Conservation (phyloP, 2,888 invertebrate species). For the Thecophora atra region DNA sequence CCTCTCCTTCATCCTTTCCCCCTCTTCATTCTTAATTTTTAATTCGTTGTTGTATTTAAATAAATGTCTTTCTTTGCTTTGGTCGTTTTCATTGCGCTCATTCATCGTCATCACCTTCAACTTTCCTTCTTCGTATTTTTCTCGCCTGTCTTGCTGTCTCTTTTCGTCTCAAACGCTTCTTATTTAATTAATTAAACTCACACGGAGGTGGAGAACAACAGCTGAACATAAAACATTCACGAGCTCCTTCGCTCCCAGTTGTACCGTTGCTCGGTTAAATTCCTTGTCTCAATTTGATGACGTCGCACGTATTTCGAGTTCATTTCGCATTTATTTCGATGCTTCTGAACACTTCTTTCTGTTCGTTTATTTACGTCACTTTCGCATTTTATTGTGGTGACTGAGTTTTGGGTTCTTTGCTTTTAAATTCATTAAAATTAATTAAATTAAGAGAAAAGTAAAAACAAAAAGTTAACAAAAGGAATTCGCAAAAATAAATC, state of each 20-base stretch:
- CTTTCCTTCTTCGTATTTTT: too few relatives aligned
- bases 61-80: not conserved
- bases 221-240: not conserved
- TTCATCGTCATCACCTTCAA: too few relatives aligned
- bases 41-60: not conserved
- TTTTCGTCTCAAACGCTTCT: not conserved
- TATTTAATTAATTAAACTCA: slow-evolving; percentile 15
- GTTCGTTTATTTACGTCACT: not conserved
- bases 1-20: too few relatives aligned
- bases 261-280: not conserved
- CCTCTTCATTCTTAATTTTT: too few relatives aligned
- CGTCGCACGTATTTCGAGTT: slow-evolving; percentile 11
- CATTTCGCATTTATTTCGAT: not conserved
- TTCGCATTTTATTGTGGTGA: not conserved
- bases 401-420: not conserved
- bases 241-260: not conserved
- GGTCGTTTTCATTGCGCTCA: too few relatives aligned
- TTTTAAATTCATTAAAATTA: slow-evolving; percentile 12
- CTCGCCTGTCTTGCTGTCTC: too few relatives aligned
- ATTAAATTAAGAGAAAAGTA: not conserved
- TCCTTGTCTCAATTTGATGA: slow-evolving; percentile 5
- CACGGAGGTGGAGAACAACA: not conserved
- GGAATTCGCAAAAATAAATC: not conserved
- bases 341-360: not conserved
- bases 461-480: not conserved